Base-by-base conservation (phyloP, 2,797 vertebrate genomes). In the Ispidina picta region DNA sequence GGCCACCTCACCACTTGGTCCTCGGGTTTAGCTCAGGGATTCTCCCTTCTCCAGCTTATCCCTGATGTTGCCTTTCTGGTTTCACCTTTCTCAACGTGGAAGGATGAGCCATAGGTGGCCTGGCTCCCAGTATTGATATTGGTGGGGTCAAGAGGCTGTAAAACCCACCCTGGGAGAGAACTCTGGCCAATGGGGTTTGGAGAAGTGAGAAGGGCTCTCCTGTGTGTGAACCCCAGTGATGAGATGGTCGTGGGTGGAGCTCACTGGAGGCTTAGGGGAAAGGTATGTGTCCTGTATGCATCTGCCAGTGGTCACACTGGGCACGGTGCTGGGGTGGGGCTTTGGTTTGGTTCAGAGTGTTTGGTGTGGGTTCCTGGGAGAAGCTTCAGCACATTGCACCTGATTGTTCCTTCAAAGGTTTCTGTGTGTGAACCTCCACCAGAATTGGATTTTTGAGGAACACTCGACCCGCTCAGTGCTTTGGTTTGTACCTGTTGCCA, bases 391-490 rank as follows among this genome's bases (percentile, higher is more conserved):
- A n/a, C 33, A 0, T 4, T 20, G 14, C 11, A 22, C 14, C 29
- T 1, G 0, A 0, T 33, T 46, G 3, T 11, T 52, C 39, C 29
- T 31, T 23, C 33, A 10, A 62, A 54, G 11, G 0, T 26, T 46
- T 35, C 20, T 4, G 2, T 6, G 22, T 8, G 9, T 33, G 69
- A 77, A 4, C 13, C 14, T 3, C 2, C 41, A 15, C 46, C 54
- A 26, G 20, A 23, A 4, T 0, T 7, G 46, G 14, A 4, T n/a
- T n/a, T 73, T 39, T 52, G 48, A 49, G 65, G 55, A 77, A 7
- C 0, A 0, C 6, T 5, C 2, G 29, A 69, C 44, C 12, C 26
- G 1, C 46, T 20, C 3, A 0, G 13, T 26, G 20, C 4, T n/a
- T 79, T 26, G 19, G 6, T 39, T 68, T 1, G 0, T 15, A 23